Percentiles rank a stretch among this genome's conserved stretches.
Conservation (phyloP, 2,888 invertebrate species). For the Erannis defoliaria region DNA sequence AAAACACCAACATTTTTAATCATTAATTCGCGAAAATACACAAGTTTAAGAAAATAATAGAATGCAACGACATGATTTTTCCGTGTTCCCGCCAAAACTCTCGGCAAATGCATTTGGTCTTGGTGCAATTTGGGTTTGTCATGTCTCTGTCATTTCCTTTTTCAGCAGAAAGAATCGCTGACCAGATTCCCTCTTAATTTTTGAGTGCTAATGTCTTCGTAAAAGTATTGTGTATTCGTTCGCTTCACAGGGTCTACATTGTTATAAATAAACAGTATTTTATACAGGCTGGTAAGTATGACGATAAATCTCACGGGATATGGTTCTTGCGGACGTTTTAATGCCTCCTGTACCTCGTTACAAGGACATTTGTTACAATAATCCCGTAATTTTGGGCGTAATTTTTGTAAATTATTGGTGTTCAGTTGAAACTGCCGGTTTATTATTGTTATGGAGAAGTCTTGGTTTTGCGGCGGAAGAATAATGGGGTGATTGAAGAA, state of each 20-base stretch:
- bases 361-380: slow-evolving; percentile 60
- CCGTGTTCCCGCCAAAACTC: too few species aligned
- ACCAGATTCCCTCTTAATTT: background rate
- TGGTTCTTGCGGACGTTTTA: slow-evolving; percentile 58
- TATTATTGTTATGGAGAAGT: slow-evolving; percentile 9
- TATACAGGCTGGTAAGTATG: slow-evolving; percentile 46
- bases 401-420: slow-evolving; percentile 53
- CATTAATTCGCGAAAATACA: too few species aligned
- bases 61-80: too few species aligned
- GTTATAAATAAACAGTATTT: slow-evolving; percentile 21
- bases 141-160: too few species aligned
- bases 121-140: too few species aligned
- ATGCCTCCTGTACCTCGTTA: slow-evolving; percentile 57
- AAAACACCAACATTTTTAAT: too few species aligned
- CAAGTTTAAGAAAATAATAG: too few species aligned
- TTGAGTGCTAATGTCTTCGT: background rate
- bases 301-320: slow-evolving; percentile 53
- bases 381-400: slow-evolving; percentile 60
- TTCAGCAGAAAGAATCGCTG: too few species aligned
- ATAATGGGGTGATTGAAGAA: background rate
- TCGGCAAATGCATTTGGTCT: too few species aligned
- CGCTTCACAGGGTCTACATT: slow-evolving; percentile 1
- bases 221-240: background rate
- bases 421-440: slow-evolving; percentile 27
- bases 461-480: slow-evolving; percentile 15